phyloP scores from a whole-genome alignment of 2,888 invertebrate species.

The Timema podura region DNA sequence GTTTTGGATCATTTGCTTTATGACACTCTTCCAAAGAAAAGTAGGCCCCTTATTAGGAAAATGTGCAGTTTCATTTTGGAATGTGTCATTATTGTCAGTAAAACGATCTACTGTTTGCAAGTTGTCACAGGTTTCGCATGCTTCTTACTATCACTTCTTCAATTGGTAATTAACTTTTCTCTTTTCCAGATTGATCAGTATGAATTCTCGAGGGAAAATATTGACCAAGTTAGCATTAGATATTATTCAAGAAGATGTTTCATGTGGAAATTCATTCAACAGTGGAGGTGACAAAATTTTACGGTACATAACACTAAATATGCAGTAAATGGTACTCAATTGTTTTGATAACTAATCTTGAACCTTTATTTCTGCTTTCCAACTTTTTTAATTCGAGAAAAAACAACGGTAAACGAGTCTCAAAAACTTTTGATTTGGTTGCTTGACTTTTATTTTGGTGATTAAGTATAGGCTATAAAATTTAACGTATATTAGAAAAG shows the following conservation, averaged over 20 bases:
- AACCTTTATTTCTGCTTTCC: not conserved
- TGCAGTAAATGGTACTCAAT: not conserved
- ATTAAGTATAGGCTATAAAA: not conserved
- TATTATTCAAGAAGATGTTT: not conserved
- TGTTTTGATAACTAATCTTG: not conserved
- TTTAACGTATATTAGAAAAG: not conserved
- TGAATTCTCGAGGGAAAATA: not conserved
- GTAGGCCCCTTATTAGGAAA: not conserved
- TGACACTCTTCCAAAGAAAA: not conserved
- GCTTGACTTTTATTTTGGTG: not conserved
- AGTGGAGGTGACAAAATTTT: not conserved
- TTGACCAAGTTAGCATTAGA: not conserved
- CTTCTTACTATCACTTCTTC: not conserved
- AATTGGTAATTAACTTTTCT: slow-evolving; percentile 5
- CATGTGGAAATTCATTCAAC: slow-evolving; percentile 5
- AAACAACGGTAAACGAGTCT: too few species aligned
- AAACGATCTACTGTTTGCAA: slow-evolving; percentile 4
- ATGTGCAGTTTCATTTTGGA: slow-evolving; percentile 3
- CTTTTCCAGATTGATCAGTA: not conserved
- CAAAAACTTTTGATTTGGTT: not conserved
- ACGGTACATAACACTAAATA: slow-evolving; percentile 1
- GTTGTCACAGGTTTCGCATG: slow-evolving; percentile 2
- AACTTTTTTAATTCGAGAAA: too few species aligned
- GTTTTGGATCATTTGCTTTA: not conserved
- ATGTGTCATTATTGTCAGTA: not conserved